Percentiles rank a stretch among this genome's conserved stretches.
These are phyloP conservation scores for Oncorhynchus nerka DNA, from an alignment of 2,113 vertebrate species.

Conservation along the genomic window DNA sequence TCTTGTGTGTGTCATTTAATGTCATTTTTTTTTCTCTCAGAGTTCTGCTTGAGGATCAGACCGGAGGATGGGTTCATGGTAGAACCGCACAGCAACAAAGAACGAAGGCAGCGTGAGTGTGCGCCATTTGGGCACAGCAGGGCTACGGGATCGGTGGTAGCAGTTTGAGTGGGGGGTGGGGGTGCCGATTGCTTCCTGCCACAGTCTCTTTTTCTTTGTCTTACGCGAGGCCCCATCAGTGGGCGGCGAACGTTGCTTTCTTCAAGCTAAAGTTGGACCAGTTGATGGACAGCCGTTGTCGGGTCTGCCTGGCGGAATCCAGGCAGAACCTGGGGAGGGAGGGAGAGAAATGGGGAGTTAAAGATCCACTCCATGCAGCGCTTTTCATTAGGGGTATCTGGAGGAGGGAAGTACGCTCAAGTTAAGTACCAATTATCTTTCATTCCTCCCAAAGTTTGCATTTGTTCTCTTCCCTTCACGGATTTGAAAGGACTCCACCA, in stretches of 20 bases:
- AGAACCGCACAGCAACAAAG: slow-evolving; percentile 77
- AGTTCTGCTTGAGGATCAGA: slow-evolving; percentile 79
- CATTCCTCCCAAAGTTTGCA: no score
- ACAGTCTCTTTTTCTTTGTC: slow-evolving; percentile 48
- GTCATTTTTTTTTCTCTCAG: slow-evolving; percentile 49
- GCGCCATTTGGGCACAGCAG: slow-evolving; percentile 80
- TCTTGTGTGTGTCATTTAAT: slow-evolving; percentile 35
- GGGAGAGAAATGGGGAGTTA: background rate
- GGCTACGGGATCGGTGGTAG: slow-evolving; percentile 54
- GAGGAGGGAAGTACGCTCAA: no score
- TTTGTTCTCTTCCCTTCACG: no score
- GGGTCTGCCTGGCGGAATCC: slow-evolving; percentile 95
- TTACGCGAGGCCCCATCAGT: slow-evolving; percentile 73
- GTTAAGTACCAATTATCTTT: no score
- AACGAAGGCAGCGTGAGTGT: slow-evolving; percentile 81
- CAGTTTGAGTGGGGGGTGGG: slow-evolving; percentile 30
- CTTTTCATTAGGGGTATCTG: no score
- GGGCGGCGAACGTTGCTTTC: slow-evolving; percentile 94
- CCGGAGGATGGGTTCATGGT: slow-evolving; percentile 70
- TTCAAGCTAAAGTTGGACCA: slow-evolving; percentile 99
- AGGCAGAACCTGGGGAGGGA: slow-evolving; percentile 85
- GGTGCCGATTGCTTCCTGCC: slow-evolving; percentile 72
- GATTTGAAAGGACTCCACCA: no score
- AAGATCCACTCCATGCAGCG: background rate
- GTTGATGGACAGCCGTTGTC: slow-evolving; percentile 97